Evolutionary conservation across 2,888 invertebrate species (phyloP).

Genomic region (Junonia oenone): DNA sequence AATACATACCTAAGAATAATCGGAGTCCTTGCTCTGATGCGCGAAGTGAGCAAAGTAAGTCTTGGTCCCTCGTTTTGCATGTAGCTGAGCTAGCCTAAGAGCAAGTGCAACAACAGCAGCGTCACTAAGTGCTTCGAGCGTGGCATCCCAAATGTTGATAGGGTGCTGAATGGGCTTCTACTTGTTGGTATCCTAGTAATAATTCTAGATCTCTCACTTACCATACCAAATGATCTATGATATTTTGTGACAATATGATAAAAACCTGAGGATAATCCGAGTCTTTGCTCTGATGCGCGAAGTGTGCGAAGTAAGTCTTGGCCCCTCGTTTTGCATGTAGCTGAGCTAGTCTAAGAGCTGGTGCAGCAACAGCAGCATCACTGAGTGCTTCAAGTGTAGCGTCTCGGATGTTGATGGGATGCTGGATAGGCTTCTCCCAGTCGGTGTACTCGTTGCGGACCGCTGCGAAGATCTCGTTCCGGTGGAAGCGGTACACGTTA

Average conservation of each 20-base stretch:
- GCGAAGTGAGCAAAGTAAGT: constrained; percentile 90
- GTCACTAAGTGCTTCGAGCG: constrained; percentile 92
- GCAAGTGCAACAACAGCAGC: constrained; percentile 90
- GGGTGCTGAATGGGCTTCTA: constrained; percentile 90
- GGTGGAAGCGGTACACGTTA: constrained; percentile 92
- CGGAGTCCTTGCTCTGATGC: constrained; percentile 87
- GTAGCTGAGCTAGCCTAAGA: constrained; percentile 84
- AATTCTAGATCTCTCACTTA: too few species aligned
- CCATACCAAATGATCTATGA: too few species aligned
- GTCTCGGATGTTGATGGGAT: constrained; percentile 90
- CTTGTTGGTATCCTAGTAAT: constrained; percentile 97
- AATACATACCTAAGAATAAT: constrained; percentile 85
- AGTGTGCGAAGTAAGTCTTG: constrained; percentile 88
- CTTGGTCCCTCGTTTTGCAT: constrained; percentile 84
- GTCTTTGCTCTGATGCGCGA: constrained; percentile 88
- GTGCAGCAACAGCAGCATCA: constrained; percentile 90
- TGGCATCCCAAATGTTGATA: constrained; percentile 90
- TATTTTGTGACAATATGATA: too few species aligned
- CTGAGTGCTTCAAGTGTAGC: constrained; percentile 91
- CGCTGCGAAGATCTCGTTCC: constrained; percentile 92
- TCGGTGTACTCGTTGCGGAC: constrained; percentile 94
- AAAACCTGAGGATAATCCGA: constrained; percentile 86
- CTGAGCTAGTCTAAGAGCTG: constrained; percentile 84
- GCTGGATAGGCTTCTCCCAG: constrained; percentile 91
- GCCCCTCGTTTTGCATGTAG: constrained; percentile 86